A percentile compares a stretch with the other conserved stretches of the same genome.
Evolutionary conservation across 2,888 invertebrate genomes (phyloP).

Genomic region (Lycophotia porphyrea): DNA sequence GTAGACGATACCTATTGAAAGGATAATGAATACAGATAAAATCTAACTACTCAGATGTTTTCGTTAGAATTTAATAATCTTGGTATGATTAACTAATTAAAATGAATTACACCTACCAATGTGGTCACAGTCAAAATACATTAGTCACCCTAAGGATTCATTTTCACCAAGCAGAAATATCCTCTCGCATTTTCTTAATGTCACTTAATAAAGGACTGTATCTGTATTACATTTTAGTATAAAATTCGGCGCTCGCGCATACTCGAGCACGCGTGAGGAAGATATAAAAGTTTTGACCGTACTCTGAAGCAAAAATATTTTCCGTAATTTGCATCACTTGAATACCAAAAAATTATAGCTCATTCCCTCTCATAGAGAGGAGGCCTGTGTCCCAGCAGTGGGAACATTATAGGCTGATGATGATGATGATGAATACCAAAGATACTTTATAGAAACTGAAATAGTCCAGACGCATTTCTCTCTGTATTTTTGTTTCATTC

Average conservation of each 20-base stretch:
- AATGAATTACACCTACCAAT: background rate
- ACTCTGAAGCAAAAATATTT: background rate
- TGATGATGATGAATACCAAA: constrained; percentile 1
- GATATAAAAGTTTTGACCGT: background rate
- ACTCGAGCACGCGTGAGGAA: background rate
- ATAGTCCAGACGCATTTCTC: constrained; percentile 1
- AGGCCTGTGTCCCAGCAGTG: too few relatives aligned
- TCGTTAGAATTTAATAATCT: background rate
- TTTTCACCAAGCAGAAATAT: background rate
- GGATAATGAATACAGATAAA: background rate
- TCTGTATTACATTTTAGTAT: background rate
- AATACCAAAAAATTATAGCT: too few relatives aligned
- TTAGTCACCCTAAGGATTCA: background rate
- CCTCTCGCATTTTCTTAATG: background rate
- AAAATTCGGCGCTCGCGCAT: background rate
- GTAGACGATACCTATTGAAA: background rate
- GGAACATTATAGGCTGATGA: too few relatives aligned
- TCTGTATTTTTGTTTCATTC: background rate
- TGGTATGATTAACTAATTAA: background rate
- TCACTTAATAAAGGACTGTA: background rate
- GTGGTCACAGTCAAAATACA: background rate
- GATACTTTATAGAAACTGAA: background rate
- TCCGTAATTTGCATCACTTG: background rate
- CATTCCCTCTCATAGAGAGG: too few relatives aligned
- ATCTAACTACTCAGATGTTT: background rate